Evolutionary conservation across 2,113 vertebrate genomes (phyloP).

Genomic region (Myrmophylax atrothorax): DNA sequence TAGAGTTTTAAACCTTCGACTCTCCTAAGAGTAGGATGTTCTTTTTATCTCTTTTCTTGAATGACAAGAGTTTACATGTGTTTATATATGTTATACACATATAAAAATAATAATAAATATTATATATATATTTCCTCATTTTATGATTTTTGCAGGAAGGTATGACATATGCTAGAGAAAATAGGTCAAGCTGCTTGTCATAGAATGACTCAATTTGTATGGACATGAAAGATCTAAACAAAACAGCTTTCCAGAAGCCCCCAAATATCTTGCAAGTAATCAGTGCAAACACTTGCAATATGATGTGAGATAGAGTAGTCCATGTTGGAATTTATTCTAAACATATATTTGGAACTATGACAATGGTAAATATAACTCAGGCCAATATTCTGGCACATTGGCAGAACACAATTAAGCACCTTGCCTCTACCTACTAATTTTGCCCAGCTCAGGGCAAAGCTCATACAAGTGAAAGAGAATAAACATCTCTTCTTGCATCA

Average conservation of each 20-base stretch:
- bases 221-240: not conserved
- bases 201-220: not conserved
- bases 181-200: not conserved
- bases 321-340: not conserved
- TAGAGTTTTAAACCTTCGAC: not conserved
- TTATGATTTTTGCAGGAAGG: not conserved
- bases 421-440: not conserved
- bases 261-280: not conserved
- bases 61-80: not conserved
- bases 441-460: not conserved
- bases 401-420: not conserved
- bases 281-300: not conserved
- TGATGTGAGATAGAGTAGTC: not conserved
- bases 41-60: not conserved
- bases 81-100: not conserved
- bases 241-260: conserved; percentile 1
- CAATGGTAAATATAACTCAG: not conserved
- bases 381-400: not conserved
- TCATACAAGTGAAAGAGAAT: not conserved
- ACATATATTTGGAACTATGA: not conserved
- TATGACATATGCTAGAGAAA: not conserved
- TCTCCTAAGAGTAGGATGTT: not conserved
- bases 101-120: not conserved
- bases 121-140: not conserved
- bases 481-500: not conserved